phyloP scores from a whole-genome alignment of 2,797 vertebrate genomes.

The Sebastes itinus region DNA sequence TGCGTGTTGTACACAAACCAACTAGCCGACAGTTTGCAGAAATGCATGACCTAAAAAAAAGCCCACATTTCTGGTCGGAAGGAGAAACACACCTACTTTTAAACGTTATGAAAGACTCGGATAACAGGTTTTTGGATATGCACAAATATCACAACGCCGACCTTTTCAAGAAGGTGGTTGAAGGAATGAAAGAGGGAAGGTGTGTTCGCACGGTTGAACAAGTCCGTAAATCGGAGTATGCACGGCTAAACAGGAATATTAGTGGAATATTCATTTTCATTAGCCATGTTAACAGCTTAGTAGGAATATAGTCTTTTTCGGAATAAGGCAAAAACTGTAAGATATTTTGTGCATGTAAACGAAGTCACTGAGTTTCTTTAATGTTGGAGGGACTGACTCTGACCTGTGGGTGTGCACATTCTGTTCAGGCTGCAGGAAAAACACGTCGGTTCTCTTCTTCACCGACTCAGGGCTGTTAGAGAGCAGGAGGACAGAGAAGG shows the following conservation, averaged over 20 bases:
- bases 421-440: constrained; percentile 94
- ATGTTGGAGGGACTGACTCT: constrained; percentile 9
- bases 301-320: neutral
- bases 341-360: too few species aligned
- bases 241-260: neutral
- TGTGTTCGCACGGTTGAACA: neutral
- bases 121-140: too few species aligned
- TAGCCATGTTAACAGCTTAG: neutral
- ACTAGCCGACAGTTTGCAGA: too few species aligned
- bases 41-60: too few species aligned
- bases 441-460: constrained; percentile 89
- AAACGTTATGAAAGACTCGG: too few species aligned
- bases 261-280: neutral
- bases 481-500: neutral
- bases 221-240: neutral
- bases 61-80: too few species aligned
- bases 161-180: neutral
- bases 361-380: neutral
- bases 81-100: too few species aligned
- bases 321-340: neutral
- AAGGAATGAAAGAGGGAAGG: neutral
- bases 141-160: too few species aligned
- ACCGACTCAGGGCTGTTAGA: constrained; percentile 88
- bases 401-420: constrained; percentile 72
- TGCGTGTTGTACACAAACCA: too few species aligned